phyloP scores from a whole-genome alignment of 2,888 invertebrate genomes.

The Gryllus longicercus region DNA sequence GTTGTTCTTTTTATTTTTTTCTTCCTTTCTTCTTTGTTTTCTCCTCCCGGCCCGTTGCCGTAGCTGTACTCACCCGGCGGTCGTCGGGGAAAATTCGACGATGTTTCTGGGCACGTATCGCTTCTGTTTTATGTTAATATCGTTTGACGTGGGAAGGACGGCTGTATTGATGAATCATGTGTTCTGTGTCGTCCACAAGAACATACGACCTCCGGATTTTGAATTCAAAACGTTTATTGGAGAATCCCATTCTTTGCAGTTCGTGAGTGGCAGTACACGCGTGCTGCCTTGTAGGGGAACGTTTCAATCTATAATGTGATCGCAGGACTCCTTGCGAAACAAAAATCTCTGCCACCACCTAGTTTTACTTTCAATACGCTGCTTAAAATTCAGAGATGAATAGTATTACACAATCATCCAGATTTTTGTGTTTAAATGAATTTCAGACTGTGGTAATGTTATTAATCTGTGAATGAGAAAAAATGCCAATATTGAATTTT shows the following conservation, averaged over 20 bases:
- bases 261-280: background rate
- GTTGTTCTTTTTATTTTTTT: background rate
- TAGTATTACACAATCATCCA: too few relatives aligned
- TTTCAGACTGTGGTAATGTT: too few relatives aligned
- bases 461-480: too few relatives aligned
- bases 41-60: too few relatives aligned
- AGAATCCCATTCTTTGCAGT: background rate
- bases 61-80: background rate
- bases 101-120: background rate
- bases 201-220: background rate
- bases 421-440: too few relatives aligned
- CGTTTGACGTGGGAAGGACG: conserved; percentile 1
- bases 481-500: too few relatives aligned
- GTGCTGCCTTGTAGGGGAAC: background rate
- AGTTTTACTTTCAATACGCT: too few relatives aligned
- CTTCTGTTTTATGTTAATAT: conserved; percentile 4
- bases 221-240: background rate
- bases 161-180: background rate
- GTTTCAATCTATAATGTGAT: background rate
- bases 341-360: too few relatives aligned
- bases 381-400: too few relatives aligned
- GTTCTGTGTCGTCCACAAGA: background rate
- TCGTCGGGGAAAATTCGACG: background rate
- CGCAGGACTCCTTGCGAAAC: too few relatives aligned
- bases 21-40: background rate